Percentiles rank a stretch among this genome's conserved stretches.
Conservation (phyloP, 2,113 vertebrate species). For the Chamaea fasciata region DNA sequence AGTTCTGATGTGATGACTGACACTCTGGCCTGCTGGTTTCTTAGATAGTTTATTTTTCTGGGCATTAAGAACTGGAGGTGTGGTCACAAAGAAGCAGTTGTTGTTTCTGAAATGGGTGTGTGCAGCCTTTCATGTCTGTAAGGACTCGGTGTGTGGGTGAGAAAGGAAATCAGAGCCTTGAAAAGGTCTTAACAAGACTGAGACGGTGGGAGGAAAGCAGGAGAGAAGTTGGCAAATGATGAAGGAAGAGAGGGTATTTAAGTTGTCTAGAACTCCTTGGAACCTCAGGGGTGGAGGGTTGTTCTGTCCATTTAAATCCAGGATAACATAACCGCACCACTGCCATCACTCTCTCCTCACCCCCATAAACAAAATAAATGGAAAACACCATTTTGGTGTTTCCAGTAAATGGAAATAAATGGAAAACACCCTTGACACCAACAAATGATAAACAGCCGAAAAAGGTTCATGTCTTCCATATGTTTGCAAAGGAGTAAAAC, state of each 20-base stretch:
- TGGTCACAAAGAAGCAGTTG: neutral
- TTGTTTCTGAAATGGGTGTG: neutral
- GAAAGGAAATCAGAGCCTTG: neutral
- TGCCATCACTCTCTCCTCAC: neutral
- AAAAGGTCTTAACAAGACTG: neutral
- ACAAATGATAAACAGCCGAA: neutral
- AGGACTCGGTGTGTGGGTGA: neutral
- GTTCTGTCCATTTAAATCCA: neutral
- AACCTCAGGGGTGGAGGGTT: neutral
- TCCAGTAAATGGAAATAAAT: no score
- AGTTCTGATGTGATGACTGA: neutral
- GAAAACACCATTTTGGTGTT: rapidly evolving
- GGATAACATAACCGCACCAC: neutral
- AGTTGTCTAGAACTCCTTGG: neutral
- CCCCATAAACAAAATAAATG: neutral
- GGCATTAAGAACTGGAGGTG: neutral
- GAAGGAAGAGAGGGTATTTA: neutral
- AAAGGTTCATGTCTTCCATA: neutral
- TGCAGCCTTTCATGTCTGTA: neutral
- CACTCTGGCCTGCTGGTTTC: neutral
- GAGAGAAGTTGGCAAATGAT: neutral
- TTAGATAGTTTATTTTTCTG: neutral
- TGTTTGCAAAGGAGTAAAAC: neutral
- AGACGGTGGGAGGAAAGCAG: neutral
- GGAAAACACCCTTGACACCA: rapidly evolving